Evolutionary conservation across 37 sponge, comb jelly and placozoan genomes (phyloP).

Genomic region (Petrosia ficiformis): DNA sequence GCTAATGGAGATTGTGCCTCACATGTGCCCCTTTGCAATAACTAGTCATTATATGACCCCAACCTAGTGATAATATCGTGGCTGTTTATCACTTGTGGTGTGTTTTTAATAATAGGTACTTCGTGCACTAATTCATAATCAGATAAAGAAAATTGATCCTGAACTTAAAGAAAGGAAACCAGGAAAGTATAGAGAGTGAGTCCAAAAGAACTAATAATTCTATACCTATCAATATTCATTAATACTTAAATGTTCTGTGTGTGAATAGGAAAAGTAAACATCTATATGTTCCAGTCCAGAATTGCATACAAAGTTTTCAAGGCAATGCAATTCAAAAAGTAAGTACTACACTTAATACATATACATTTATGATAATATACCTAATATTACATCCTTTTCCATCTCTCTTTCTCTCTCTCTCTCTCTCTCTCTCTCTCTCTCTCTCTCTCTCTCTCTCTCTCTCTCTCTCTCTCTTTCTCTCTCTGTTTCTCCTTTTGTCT

Average conservation of each 20-base stretch:
- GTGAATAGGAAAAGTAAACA: not conserved
- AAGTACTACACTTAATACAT: too few species aligned
- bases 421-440: slow-evolving; percentile 4
- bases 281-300: not conserved
- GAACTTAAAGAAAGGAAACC: slow-evolving; percentile 44
- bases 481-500: not conserved
- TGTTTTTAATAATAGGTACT: slow-evolving; percentile 20
- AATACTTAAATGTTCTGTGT: not conserved
- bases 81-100: too few species aligned
- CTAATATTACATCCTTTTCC: too few species aligned
- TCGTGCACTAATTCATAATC: slow-evolving; percentile 69
- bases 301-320: not conserved
- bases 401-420: not conserved
- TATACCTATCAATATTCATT: not conserved
- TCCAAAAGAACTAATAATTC: not conserved
- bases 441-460: slow-evolving; percentile 4
- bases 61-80: too few species aligned
- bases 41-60: too few species aligned
- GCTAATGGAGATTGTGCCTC: too few species aligned
- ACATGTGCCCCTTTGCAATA: not conserved
- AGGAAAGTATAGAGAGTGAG: slow-evolving; percentile 16
- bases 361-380: too few species aligned
- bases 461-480: slow-evolving; percentile 2
- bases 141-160: slow-evolving; percentile 62
- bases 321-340: not conserved